Percentiles rank a stretch among this genome's conserved stretches.
Evolutionary conservation across 2,797 vertebrate genomes (phyloP).

Genomic region (Picus viridis): DNA sequence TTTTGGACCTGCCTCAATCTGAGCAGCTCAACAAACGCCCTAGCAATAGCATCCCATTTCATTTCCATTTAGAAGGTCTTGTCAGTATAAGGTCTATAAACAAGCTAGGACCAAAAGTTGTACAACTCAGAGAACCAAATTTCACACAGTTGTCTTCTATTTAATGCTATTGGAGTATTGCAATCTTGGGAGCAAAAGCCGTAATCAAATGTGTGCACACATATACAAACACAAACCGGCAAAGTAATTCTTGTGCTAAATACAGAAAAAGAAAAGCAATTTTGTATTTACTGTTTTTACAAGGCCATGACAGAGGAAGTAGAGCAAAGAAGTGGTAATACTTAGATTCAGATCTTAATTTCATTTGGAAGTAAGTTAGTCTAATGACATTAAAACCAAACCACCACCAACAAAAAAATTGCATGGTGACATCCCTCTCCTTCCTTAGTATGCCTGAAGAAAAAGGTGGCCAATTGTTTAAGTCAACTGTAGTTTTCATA

Average conservation of each 20-base stretch:
- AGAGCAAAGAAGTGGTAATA: background rate
- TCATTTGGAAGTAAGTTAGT: background rate
- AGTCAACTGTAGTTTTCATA: background rate
- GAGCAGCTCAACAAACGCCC: background rate
- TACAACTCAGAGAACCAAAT: background rate
- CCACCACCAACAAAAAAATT: background rate
- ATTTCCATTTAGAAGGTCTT: background rate
- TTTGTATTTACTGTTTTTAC: background rate
- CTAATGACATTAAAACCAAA: background rate
- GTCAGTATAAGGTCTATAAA: background rate
- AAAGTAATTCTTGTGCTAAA: background rate
- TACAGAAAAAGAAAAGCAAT: background rate
- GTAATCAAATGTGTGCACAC: background rate
- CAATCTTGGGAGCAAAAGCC: conserved; percentile 11
- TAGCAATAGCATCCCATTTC: background rate
- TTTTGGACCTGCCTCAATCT: background rate
- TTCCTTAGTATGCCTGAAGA: background rate
- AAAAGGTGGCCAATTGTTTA: background rate
- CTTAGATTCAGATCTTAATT: background rate
- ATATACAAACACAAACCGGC: background rate
- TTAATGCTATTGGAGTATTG: background rate
- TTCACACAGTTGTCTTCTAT: background rate
- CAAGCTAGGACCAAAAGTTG: background rate
- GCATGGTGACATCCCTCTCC: background rate
- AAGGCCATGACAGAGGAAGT: background rate